Evolutionary conservation across 1,140 invertebrate species (phyloP).

Genomic region (Vanessa atalanta): DNA sequence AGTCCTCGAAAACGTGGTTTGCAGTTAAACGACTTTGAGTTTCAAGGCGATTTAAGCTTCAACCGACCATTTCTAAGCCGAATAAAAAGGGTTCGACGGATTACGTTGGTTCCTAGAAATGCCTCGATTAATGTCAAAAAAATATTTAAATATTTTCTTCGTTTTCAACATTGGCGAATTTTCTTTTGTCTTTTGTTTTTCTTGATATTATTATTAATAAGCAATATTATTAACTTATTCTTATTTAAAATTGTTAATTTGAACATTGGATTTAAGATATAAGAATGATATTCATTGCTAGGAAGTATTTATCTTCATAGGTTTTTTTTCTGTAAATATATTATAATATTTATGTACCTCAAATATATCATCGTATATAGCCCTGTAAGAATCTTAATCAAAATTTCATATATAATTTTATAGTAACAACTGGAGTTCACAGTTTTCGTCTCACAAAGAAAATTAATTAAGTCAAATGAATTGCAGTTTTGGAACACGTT

Average conservation of each 20-base stretch:
- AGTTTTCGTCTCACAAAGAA: slow-evolving; percentile 21
- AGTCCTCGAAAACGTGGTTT: slow-evolving; percentile 21
- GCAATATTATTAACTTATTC: too few species aligned
- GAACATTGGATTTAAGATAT: too few species aligned
- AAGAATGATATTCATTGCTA: too few species aligned
- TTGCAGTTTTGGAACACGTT: slow-evolving; percentile 34
- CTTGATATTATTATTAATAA: background rate
- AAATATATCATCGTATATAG: slow-evolving; percentile 17
- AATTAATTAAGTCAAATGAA: slow-evolving; percentile 43
- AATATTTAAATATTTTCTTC: background rate
- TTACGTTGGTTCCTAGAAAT: slow-evolving; percentile 18
- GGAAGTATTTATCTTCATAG: background rate
- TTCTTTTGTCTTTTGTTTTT: too few species aligned
- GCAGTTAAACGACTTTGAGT: slow-evolving; percentile 23
- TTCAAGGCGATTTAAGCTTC: slow-evolving; percentile 29
- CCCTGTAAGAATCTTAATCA: slow-evolving; percentile 13
- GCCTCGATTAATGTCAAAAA: slow-evolving; percentile 23
- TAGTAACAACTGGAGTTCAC: slow-evolving; percentile 21
- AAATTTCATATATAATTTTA: slow-evolving; percentile 24
- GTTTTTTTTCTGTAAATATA: background rate
- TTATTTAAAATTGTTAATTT: too few species aligned
- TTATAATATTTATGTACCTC: slow-evolving; percentile 2
- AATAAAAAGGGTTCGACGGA: slow-evolving; percentile 26
- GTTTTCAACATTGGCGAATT: background rate
- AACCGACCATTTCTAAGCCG: slow-evolving; percentile 24